phyloP scores from a whole-genome alignment of 1,140 invertebrate genomes.

The Drosophila albomicans region DNA sequence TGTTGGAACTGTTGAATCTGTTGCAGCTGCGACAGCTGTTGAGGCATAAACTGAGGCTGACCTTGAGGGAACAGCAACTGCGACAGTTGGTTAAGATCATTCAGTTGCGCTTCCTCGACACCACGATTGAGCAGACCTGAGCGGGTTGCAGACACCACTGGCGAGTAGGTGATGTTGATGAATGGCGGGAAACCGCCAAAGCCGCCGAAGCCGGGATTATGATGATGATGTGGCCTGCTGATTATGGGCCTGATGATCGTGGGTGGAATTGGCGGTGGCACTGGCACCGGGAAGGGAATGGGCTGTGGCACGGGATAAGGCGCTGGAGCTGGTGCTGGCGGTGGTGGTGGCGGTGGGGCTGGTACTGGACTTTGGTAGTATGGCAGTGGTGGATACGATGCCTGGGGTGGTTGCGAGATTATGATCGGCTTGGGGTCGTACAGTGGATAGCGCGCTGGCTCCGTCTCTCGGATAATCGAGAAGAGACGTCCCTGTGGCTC shows the following conservation, averaged over 20 bases:
- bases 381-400: conserved; percentile 7
- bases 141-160: neutral
- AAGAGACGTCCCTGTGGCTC: conserved; percentile 35
- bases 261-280: neutral
- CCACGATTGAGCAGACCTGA: neutral
- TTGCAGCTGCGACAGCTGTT: conserved; percentile 14
- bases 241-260: conserved; percentile 33
- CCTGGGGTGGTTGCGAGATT: neutral
- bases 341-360: conserved; percentile 1
- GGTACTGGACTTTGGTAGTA: neutral
- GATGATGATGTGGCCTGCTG: neutral
- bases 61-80: conserved; percentile 11
- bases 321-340: neutral
- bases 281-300: conserved; percentile 2
- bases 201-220: neutral
- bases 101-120: neutral
- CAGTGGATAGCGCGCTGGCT: neutral
- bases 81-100: neutral
- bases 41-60: neutral
- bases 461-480: conserved; percentile 19
- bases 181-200: conserved; percentile 2
- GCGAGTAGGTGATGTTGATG: conserved; percentile 49
- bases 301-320: neutral
- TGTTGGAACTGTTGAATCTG: neutral
- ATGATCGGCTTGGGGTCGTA: conserved; percentile 21